Conservation (phyloP, 1,140 invertebrate genomes). For the Zelostemma sp. region DNA sequence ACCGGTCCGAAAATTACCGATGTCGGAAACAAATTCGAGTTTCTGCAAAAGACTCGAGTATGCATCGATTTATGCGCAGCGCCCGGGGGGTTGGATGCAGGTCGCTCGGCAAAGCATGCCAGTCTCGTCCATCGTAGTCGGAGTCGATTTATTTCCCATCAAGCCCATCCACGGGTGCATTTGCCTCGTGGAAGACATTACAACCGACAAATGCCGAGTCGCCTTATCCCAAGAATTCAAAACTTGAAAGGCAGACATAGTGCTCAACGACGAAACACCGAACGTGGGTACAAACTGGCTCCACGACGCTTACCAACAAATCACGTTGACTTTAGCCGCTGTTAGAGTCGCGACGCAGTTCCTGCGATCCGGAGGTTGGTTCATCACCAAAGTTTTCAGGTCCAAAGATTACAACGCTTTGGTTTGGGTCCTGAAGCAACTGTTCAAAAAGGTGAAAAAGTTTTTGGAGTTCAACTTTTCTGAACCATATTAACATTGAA, state of each 20-base stretch:
- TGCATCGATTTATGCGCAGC: slow-evolving; percentile 98
- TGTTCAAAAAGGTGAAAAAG: slow-evolving; percentile 86
- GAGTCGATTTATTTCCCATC: slow-evolving; percentile 97
- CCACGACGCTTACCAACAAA: slow-evolving; percentile 97
- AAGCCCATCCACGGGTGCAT: slow-evolving; percentile 93
- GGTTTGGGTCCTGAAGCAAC: slow-evolving; percentile 95
- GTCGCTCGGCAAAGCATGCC: slow-evolving; percentile 99
- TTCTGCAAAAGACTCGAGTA: slow-evolving; percentile 95
- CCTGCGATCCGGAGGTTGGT: slow-evolving; percentile 94
- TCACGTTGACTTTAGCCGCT: slow-evolving; percentile 89
- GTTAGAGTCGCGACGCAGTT: slow-evolving; percentile 95
- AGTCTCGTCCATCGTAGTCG: slow-evolving; percentile 93
- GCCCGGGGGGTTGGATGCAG: slow-evolving; percentile 99
- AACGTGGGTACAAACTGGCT: slow-evolving; percentile 99
- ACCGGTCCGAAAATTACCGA: too few species aligned
- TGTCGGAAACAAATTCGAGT: slow-evolving; percentile 99
- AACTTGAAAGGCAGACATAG: slow-evolving; percentile 96
- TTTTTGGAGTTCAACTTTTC: too few species aligned
- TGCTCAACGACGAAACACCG: slow-evolving; percentile 98
- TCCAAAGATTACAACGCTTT: slow-evolving; percentile 98
- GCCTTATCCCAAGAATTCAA: slow-evolving; percentile 87
- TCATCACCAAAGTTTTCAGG: slow-evolving; percentile 98
- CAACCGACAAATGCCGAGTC: slow-evolving; percentile 90
- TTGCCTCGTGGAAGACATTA: slow-evolving; percentile 94
- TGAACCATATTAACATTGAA: too few species aligned